Conservation (phyloP, 2,113 vertebrate genomes). For the Chunga burmeisteri region DNA sequence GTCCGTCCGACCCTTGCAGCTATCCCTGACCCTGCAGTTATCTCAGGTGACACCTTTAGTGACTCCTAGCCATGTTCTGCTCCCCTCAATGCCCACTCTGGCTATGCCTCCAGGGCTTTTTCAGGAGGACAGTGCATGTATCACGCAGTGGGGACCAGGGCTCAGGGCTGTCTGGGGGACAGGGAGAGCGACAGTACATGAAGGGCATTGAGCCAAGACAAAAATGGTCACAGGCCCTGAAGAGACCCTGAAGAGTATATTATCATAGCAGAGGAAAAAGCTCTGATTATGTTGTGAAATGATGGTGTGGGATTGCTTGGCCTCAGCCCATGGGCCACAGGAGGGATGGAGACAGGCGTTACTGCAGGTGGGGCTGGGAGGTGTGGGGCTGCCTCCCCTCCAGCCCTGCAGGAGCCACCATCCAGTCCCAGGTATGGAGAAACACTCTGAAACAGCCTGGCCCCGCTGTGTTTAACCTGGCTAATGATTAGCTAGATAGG, state of each 20-base stretch:
- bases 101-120: background rate
- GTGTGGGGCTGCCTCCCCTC: background rate
- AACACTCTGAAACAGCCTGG: background rate
- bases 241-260: background rate
- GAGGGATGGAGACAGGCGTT: background rate
- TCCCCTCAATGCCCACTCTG: background rate
- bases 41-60: background rate
- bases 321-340: background rate
- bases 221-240: background rate
- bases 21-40: background rate
- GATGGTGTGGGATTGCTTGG: background rate
- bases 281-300: background rate
- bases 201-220: background rate
- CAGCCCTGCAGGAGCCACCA: background rate
- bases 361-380: background rate
- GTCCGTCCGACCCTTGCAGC: background rate
- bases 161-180: background rate
- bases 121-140: background rate
- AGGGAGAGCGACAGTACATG: background rate
- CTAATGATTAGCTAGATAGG: slow-evolving; percentile 43
- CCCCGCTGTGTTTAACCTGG: background rate
- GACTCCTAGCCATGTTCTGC: background rate
- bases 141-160: background rate
- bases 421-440: background rate
- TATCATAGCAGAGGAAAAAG: background rate